Evolutionary conservation across 2,888 invertebrate genomes (phyloP).

Genomic region (Polyommatus iphigenia): DNA sequence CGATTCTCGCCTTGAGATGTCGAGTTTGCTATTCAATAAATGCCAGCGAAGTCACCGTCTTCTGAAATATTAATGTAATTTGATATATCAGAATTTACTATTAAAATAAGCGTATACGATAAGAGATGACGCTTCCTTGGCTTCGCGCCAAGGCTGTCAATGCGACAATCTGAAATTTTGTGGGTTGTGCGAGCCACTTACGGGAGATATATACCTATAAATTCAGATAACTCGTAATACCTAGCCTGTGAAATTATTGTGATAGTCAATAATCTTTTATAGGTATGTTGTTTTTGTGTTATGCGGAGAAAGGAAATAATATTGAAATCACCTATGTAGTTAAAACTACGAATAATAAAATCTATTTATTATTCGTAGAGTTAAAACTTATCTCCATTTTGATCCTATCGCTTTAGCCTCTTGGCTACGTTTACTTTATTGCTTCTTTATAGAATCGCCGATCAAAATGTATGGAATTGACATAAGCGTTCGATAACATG

Average conservation of each 20-base stretch:
- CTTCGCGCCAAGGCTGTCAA: constrained; percentile 5
- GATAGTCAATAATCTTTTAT: neutral
- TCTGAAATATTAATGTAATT: constrained; percentile 22
- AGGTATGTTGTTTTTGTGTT: neutral
- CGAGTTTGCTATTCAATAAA: constrained; percentile 1
- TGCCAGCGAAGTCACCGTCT: constrained; percentile 2
- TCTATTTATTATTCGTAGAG: too few relatives aligned
- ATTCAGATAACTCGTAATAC: neutral
- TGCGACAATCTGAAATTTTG: constrained; percentile 21
- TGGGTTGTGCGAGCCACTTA: constrained; percentile 14
- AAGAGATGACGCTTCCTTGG: constrained; percentile 7
- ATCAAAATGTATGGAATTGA: too few relatives aligned
- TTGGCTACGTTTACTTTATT: too few relatives aligned
- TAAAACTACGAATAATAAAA: too few relatives aligned
- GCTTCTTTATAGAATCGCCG: too few relatives aligned
- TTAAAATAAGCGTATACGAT: constrained; percentile 18
- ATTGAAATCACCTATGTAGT: too few relatives aligned
- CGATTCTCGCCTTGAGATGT: neutral
- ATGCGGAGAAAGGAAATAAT: neutral
- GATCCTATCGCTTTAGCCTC: too few relatives aligned
- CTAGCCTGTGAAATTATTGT: constrained; percentile 11
- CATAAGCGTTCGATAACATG: too few relatives aligned
- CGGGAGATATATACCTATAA: constrained; percentile 21
- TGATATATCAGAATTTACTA: constrained; percentile 17
- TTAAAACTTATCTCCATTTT: too few relatives aligned